Conservation (phyloP, 2,797 vertebrate species). For the Octomys mimax region DNA sequence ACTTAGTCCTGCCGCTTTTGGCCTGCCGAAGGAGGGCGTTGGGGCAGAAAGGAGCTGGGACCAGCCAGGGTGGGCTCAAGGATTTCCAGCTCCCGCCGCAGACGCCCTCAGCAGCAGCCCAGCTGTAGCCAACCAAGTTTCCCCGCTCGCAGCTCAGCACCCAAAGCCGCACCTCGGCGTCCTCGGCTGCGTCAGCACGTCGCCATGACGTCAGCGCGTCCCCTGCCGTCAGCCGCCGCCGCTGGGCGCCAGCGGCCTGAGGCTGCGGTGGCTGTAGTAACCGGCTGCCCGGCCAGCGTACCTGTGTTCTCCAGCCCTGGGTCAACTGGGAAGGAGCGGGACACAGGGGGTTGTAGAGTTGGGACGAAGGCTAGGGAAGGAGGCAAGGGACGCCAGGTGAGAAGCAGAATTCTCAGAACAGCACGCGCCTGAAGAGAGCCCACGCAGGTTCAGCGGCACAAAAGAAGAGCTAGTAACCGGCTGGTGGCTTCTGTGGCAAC, state of each 20-base stretch:
- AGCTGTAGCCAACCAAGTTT: fast-evolving
- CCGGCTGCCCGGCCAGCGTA: neutral
- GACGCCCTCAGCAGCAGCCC: fast-evolving
- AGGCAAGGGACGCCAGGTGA: neutral
- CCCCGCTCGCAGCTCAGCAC: fast-evolving
- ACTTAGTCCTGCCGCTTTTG: no score
- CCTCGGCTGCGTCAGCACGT: slow-evolving; percentile 18
- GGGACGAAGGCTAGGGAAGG: neutral
- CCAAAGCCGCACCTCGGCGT: neutral
- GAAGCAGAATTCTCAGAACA: neutral
- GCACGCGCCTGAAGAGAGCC: neutral
- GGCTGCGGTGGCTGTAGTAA: fast-evolving
- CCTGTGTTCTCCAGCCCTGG: neutral
- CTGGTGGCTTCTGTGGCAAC: slow-evolving; percentile 76
- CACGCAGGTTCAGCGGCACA: fast-evolving
- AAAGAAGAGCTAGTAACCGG: neutral
- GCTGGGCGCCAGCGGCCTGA: fast-evolving
- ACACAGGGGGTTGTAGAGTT: neutral
- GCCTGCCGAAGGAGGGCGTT: neutral
- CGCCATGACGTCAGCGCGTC: slow-evolving; percentile 18
- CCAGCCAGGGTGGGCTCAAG: fast-evolving
- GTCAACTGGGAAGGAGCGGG: neutral
- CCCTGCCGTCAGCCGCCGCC: slow-evolving; percentile 34
- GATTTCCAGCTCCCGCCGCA: fast-evolving
- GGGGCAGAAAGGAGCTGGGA: fast-evolving